phyloP scores from a whole-genome alignment of 2,113 vertebrate genomes.

The Lamprotornis superbus region DNA sequence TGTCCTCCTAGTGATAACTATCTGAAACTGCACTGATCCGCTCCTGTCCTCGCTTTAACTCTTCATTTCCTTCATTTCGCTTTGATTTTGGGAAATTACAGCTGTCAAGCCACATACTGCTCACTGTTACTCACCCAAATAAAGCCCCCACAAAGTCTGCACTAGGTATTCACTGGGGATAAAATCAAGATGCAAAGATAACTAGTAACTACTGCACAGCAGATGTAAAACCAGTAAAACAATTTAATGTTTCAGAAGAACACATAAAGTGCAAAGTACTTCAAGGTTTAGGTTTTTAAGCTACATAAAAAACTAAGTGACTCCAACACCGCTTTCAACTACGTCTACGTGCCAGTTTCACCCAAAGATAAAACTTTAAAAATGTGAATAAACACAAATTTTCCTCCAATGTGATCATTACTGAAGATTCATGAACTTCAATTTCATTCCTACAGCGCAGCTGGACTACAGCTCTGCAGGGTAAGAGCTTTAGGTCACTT shows the following conservation, averaged over 20 bases:
- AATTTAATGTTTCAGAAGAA: not conserved
- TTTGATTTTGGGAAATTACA: not conserved
- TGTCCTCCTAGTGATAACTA: conserved; percentile 67
- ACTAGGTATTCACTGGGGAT: not conserved
- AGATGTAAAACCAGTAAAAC: rapidly evolving
- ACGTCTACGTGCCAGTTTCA: not conserved
- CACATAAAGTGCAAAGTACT: not conserved
- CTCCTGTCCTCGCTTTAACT: not conserved
- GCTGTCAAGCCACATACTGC: not conserved
- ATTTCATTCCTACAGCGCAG: not conserved
- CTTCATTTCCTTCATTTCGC: not conserved
- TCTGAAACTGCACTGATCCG: conserved; percentile 34
- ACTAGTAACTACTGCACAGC: not conserved
- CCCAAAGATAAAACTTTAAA: rapidly evolving
- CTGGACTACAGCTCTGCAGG: not conserved
- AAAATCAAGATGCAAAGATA: not conserved
- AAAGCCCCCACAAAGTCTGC: not conserved
- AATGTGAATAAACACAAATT: rapidly evolving
- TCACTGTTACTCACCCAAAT: not conserved
- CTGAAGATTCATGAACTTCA: not conserved
- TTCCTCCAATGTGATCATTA: not conserved
- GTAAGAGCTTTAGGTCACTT: not conserved
- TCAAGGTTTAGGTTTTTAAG: not conserved
- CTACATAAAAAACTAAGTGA: not conserved
- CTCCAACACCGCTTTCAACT: not conserved